phyloP scores from a whole-genome alignment of 2,888 invertebrate species.

The Nomada fabriciana region DNA sequence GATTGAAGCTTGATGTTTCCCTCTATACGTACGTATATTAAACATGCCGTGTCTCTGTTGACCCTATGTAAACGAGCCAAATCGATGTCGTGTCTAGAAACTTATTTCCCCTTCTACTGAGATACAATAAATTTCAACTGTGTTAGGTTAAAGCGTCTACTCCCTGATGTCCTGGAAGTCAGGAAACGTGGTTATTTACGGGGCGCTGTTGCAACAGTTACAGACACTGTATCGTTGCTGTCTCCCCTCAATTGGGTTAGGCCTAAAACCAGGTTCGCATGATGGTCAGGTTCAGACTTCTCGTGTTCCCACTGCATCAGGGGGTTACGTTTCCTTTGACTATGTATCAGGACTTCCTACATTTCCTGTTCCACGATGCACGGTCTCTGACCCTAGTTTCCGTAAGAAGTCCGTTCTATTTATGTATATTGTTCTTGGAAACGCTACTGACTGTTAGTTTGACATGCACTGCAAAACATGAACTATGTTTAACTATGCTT shows the following conservation, averaged over 20 bases:
- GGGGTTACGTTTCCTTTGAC: conserved; percentile 66
- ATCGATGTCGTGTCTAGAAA: conserved; percentile 32
- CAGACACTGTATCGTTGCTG: conserved; percentile 71
- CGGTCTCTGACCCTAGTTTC: conserved; percentile 51
- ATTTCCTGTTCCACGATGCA: conserved; percentile 64
- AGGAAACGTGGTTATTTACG: conserved; percentile 71
- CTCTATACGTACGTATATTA: not conserved
- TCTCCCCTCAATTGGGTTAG: conserved; percentile 77
- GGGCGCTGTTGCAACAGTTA: conserved; percentile 52
- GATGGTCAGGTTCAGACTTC: conserved; percentile 71
- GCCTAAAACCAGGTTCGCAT: conserved; percentile 65
- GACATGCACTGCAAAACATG: not conserved
- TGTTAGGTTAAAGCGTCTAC: conserved; percentile 41
- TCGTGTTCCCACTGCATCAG: conserved; percentile 54
- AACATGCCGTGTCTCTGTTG: conserved; percentile 16
- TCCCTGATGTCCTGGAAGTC: conserved; percentile 55
- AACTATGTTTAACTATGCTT: not conserved
- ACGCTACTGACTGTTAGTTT: not conserved
- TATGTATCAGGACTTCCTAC: conserved; percentile 63
- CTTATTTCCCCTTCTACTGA: conserved; percentile 66
- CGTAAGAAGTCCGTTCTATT: conserved; percentile 51
- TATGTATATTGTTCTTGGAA: conserved; percentile 12
- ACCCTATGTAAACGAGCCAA: conserved; percentile 53
- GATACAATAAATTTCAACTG: conserved; percentile 69
- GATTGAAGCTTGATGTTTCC: too few species aligned